Evolutionary conservation across 2,888 invertebrate genomes (phyloP), one percentile per base, ranked within the genome.

Genomic region (Neria commutata): DNA sequence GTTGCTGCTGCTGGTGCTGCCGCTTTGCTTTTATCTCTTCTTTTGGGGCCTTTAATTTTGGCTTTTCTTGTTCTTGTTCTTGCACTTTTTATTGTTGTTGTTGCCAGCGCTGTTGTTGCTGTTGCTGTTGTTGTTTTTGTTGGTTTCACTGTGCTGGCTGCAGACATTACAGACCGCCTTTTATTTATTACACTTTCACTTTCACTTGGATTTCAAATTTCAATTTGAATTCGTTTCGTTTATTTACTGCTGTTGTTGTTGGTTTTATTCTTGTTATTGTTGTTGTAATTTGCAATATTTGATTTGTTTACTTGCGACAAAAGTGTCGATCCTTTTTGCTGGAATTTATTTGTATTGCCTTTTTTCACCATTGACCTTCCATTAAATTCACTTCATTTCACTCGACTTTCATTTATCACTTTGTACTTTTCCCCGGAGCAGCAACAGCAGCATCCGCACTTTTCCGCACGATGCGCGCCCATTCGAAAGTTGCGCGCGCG

Each of bases 401-500:
- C 5, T 19, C 4, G n/a, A 37, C n/a, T 37, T 37, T 37, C 10
- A n/a, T 37, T 4, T 37, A n/a, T n/a, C 37, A n/a, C 37, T 11
- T n/a, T 8, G 17, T 42, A 14, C 19, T 42, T 14, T n/a, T n/a
- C n/a, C n/a, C n/a, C n/a, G n/a, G n/a, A n/a, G n/a, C n/a, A n/a
- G n/a, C n/a, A n/a, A n/a, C n/a, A n/a, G n/a, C n/a, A n/a, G n/a
- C n/a, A n/a, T n/a, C n/a, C n/a, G n/a, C n/a, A n/a, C n/a, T n/a
- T n/a, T n/a, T n/a, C n/a, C 6, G 50, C 5, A 34, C 42, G 45
- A 50, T 21, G 25, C 62, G 54, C 58, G 68, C 73, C 68, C 73
- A 72, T 72, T 71, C 56, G 70, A 66, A 72, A 68, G 74, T 71
- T 68, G 72, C 74, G 74, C 40, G 26, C 57, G 47, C 72, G 74